These are phyloP conservation scores for Sarotherodon lohbergeri DNA, from an alignment of 2,113 vertebrate genomes.

Conservation along the genomic window DNA sequence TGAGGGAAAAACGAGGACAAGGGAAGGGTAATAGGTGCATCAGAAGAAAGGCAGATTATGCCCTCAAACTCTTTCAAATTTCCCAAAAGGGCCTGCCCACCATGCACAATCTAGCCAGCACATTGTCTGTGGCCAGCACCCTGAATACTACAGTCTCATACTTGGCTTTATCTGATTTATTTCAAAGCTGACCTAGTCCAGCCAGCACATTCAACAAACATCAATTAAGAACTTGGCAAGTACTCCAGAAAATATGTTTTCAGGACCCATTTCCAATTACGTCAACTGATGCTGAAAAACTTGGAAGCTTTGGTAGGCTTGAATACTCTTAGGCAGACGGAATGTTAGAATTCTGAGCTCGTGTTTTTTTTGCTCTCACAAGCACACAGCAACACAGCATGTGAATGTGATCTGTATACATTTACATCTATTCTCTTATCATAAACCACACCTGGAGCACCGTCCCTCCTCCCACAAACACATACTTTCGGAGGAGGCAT, in stretches of 20 bases:
- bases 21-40: slow-evolving; percentile 18
- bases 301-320: not conserved
- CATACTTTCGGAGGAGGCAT: not conserved
- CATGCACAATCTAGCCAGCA: slow-evolving; percentile 9
- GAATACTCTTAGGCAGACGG: not conserved
- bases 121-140: not conserved
- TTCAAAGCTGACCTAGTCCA: not conserved
- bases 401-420: slow-evolving; percentile 45
- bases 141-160: slow-evolving; percentile 10
- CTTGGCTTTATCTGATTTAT: not conserved
- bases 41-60: slow-evolving; percentile 28
- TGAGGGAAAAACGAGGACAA: slow-evolving; percentile 4
- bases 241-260: not conserved
- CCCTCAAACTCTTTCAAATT: slow-evolving; percentile 24
- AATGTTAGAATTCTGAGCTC: slow-evolving; percentile 18
- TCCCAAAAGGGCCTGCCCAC: slow-evolving; percentile 6
- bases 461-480: not conserved
- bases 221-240: not conserved
- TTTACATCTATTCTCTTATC: slow-evolving; percentile 48
- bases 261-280: not conserved
- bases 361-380: slow-evolving; percentile 13
- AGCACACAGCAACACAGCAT: not conserved
- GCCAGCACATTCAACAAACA: not conserved
- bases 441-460: slow-evolving; percentile 29
- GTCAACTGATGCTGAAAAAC: slow-evolving; percentile 2